Evolutionary conservation across 2,888 invertebrate species (phyloP), one percentile per base, ranked within the genome.

Genomic region (Ophonus ardosiacus): DNA sequence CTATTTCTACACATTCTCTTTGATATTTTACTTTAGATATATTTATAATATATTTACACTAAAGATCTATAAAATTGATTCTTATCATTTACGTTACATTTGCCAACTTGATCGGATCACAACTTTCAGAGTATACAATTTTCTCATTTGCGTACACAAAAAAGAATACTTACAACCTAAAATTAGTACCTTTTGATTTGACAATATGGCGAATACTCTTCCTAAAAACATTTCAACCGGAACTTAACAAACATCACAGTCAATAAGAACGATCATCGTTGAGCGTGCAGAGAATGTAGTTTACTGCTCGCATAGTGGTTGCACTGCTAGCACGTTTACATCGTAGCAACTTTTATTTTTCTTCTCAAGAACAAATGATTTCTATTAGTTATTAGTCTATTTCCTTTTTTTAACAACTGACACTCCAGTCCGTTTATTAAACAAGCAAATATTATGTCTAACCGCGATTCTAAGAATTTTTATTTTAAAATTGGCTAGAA

Each of bases 201-300:
- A 40, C 59, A 61, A 74, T 82, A 74, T 74, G 82, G 74, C 74
- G 82, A 82, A 82, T 74, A 82, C 82, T 74, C 74, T 74, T 43
- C 15, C 74, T 61, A 71, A 71, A 63, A 71, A 82, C 38, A 71
- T 84, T 57, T 78, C 65, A 84, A 78, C 78, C 84, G 68, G 84
- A 84, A 84, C 84, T 74, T 84, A 84, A 84, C 78, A 84, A 78
- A 83, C 83, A 83, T 84, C 84, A 84, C 84, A 84, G 84, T 84
- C 84, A 84, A 84, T 84, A 84, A 78, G 78, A 84, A 78, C 84
- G 65, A 71, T 80, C 80, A 61, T 80, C 61, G 80, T 80, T 78
- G 78, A 78, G 78, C 80, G 80, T 61, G 59, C 80, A 80, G 59
- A 80, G 24, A 80, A 80, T 80, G 61, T 80, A 76, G 43, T 59